A percentile compares a stretch with the other conserved stretches of the same genome.
These are phyloP conservation scores for Sicus ferrugineus DNA, from an alignment of 2,888 invertebrate species.

Conservation along the genomic window DNA sequence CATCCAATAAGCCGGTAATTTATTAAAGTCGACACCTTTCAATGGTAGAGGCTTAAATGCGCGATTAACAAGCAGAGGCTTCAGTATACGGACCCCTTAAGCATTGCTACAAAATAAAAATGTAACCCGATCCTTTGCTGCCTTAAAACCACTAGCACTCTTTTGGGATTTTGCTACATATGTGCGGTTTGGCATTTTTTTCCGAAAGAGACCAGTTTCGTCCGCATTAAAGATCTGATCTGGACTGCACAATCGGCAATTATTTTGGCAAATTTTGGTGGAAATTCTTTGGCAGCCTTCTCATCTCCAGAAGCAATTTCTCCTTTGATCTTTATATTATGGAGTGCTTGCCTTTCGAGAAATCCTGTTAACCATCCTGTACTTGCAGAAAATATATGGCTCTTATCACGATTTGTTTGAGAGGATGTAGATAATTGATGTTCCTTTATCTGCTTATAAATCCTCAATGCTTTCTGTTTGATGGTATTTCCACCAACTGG, in stretches of 20 bases:
- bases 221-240: conserved; percentile 4
- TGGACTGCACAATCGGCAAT: background rate
- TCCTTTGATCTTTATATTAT: background rate
- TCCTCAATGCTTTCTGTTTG: conserved; percentile 27
- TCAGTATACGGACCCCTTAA: background rate
- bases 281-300: background rate
- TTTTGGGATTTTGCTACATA: background rate
- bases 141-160: background rate
- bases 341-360: background rate
- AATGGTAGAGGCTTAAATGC: background rate
- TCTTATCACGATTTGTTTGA: background rate
- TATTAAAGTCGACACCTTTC: background rate
- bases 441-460: conserved; percentile 30
- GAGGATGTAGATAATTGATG: conserved; percentile 15
- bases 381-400: background rate
- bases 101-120: background rate
- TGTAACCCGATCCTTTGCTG: background rate
- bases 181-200: background rate
- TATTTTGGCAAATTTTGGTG: background rate
- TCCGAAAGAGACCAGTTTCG: background rate
- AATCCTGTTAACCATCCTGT: background rate
- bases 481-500: conserved; percentile 24
- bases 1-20: background rate
- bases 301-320: background rate
- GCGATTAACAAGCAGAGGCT: background rate